These are phyloP conservation scores for Chironomus tepperi DNA, from an alignment of 1,140 invertebrate genomes.

Conservation along the genomic window DNA sequence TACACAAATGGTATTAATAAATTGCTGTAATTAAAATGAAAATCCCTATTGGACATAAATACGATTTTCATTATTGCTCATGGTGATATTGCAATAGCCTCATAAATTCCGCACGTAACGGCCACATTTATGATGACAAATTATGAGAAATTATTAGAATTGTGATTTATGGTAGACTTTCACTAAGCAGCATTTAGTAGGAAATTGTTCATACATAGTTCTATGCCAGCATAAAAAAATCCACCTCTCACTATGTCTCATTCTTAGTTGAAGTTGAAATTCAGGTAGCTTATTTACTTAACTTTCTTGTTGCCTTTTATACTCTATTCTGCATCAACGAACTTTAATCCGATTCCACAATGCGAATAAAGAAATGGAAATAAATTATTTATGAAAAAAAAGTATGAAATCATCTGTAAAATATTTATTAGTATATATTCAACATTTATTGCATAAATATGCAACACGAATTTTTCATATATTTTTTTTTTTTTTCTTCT, in stretches of 20 bases:
- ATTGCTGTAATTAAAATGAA: not conserved
- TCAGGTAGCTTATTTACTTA: constrained; percentile 14
- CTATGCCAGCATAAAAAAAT: not conserved
- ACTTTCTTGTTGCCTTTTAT: not conserved
- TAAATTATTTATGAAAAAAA: not conserved
- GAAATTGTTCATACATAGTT: not conserved
- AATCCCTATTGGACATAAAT: not conserved
- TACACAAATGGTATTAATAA: no score
- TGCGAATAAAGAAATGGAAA: not conserved
- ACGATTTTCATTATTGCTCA: not conserved
- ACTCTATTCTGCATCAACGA: not conserved
- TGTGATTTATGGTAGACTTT: constrained; percentile 4
- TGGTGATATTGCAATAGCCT: not conserved
- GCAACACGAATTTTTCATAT: no score
- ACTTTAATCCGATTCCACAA: not conserved
- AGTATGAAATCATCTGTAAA: no score
- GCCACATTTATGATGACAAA: constrained; percentile 1
- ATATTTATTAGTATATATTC: no score
- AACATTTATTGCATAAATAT: no score
- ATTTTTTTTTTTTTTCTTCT: no score
- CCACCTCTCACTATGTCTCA: not conserved
- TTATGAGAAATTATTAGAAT: not conserved
- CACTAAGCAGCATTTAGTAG: not conserved
- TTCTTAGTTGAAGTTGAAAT: constrained; percentile 1
- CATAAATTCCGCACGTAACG: not conserved